phyloP scores from a whole-genome alignment of 37 sponge, comb jelly and placozoan species.

The Cladorhizidae sp. region DNA sequence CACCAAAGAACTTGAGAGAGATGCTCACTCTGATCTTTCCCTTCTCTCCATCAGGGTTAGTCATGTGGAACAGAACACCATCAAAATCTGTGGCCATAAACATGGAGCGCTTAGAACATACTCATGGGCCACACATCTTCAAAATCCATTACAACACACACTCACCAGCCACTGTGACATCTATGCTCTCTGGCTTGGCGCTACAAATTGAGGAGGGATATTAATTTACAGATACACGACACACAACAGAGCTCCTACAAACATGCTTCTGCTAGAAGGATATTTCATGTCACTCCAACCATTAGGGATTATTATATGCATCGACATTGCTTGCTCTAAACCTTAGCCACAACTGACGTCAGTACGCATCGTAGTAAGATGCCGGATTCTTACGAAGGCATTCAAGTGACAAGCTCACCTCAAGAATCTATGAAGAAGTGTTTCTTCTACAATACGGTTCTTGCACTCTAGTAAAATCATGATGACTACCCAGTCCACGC shows the following conservation, averaged over 20 bases:
- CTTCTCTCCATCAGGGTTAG: slow-evolving; percentile 80
- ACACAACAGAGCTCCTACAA: background rate
- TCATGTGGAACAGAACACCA: slow-evolving; percentile 90
- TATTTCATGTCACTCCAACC: too few species aligned
- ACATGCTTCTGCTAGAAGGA: too few species aligned
- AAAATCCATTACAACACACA: too few species aligned
- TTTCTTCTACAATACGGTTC: slow-evolving; percentile 90
- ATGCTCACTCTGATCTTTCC: slow-evolving; percentile 66
- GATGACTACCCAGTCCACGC: background rate
- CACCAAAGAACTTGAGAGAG: slow-evolving; percentile 88
- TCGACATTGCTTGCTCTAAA: too few species aligned
- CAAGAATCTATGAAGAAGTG: slow-evolving; percentile 71
- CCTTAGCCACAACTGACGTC: too few species aligned
- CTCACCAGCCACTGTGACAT: slow-evolving; percentile 89
- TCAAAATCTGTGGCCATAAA: slow-evolving; percentile 94
- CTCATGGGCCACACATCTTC: too few species aligned
- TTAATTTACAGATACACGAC: background rate
- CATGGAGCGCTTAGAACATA: too few species aligned
- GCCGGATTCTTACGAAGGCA: too few species aligned
- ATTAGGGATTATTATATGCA: too few species aligned
- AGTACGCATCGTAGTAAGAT: too few species aligned
- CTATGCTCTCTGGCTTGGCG: slow-evolving; percentile 88
- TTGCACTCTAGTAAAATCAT: slow-evolving; percentile 96
- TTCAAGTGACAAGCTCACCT: slow-evolving; percentile 48
- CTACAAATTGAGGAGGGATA: slow-evolving; percentile 8